A percentile compares a stretch with the other conserved stretches of the same genome.
Conservation (phyloP, 2,797 vertebrate species). For the Silurus lanzhouensis region DNA sequence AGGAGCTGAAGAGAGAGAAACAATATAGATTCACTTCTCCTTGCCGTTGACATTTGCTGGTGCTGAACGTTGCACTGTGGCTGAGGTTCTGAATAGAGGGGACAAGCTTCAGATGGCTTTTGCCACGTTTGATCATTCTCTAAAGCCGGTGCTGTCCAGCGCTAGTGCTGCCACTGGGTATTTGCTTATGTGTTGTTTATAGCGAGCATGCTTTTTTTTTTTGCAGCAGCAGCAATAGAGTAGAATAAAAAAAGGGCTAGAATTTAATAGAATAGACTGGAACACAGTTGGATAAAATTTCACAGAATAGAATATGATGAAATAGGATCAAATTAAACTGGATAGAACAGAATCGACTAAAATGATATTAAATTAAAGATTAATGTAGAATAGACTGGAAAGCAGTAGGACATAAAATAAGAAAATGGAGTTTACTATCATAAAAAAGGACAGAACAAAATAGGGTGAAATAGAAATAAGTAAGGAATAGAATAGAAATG, state of each 20-base stretch:
- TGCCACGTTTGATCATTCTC: constrained; percentile 54
- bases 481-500: not conserved
- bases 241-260: not conserved
- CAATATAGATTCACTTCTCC: constrained; percentile 55
- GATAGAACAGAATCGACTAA: too few species aligned
- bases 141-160: constrained; percentile 31
- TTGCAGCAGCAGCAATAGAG: not conserved
- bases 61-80: constrained; percentile 34
- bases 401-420: not conserved
- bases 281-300: too few species aligned
- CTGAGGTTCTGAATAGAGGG: constrained; percentile 43
- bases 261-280: not conserved
- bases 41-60: constrained; percentile 29
- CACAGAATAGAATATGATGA: not conserved
- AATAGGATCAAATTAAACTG: not conserved
- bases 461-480: not conserved
- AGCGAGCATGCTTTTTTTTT: constrained; percentile 6
- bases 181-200: constrained; percentile 30
- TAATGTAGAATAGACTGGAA: not conserved
- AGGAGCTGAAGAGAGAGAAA: constrained; percentile 46
- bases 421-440: not conserved
- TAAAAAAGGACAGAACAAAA: not conserved
- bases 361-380: not conserved
- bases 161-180: constrained; percentile 25
- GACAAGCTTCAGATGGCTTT: constrained; percentile 55